Evolutionary conservation across 1,140 invertebrate genomes (phyloP).

Genomic region (Conus ventricosus): DNA sequence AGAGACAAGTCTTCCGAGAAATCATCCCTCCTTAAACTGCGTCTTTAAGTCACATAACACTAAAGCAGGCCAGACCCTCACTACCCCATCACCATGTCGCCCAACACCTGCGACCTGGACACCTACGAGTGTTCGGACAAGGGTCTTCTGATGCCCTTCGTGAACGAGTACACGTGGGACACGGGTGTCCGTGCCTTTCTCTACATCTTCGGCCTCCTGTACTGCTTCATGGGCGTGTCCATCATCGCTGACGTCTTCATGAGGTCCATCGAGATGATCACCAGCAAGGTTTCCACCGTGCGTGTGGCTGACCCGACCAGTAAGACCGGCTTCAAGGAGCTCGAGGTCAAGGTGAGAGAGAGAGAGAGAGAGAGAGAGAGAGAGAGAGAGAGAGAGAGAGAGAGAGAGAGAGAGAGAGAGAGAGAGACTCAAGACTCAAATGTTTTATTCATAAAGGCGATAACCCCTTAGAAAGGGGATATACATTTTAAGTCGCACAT

Average conservation of each 20-base stretch:
- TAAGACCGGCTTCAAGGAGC: constrained; percentile 55
- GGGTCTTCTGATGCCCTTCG: constrained; percentile 78
- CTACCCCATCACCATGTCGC: neutral
- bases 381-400: constrained; percentile 1
- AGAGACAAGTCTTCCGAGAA: no score
- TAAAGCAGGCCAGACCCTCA: no score
- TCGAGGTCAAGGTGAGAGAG: constrained; percentile 55
- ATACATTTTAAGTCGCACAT: no score
- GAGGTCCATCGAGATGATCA: constrained; percentile 82
- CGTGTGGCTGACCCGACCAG: constrained; percentile 64
- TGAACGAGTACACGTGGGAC: constrained; percentile 79
- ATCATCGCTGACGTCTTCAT: constrained; percentile 81
- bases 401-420: neutral
- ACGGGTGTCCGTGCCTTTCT: constrained; percentile 73
- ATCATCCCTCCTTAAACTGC: no score
- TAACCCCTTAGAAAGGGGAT: no score
- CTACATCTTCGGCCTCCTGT: constrained; percentile 79
- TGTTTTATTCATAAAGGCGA: no score
- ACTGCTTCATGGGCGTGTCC: constrained; percentile 77
- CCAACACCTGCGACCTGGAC: constrained; percentile 49
- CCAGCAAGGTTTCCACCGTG: constrained; percentile 79
- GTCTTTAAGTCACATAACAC: no score
- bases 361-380: neutral
- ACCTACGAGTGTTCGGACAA: constrained; percentile 74
- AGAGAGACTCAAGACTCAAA: neutral